These are phyloP conservation scores for Heliconius nattereri DNA, from an alignment of 1,140 invertebrate genomes.

Conservation along the genomic window DNA sequence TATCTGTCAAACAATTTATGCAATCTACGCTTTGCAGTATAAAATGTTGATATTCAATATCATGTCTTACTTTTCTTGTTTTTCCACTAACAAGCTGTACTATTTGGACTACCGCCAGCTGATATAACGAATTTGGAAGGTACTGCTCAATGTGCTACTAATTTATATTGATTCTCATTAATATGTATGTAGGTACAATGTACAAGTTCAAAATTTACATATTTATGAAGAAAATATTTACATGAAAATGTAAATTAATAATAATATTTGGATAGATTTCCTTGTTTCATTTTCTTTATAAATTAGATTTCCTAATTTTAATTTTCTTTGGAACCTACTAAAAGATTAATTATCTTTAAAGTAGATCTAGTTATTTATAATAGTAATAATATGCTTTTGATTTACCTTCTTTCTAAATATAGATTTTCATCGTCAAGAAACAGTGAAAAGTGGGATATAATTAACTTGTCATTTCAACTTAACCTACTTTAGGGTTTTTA, in stretches of 20 bases:
- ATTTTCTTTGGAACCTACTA: too few species aligned
- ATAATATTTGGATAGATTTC: background rate
- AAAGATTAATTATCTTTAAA: too few species aligned
- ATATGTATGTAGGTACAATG: slow-evolving; percentile 16
- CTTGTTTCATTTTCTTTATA: too few species aligned
- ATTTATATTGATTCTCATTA: slow-evolving; percentile 32
- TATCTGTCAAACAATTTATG: slow-evolving; percentile 1
- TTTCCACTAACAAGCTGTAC: slow-evolving; percentile 13
- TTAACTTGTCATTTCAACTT: too few species aligned
- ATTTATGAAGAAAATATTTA: slow-evolving; percentile 1
- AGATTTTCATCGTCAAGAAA: too few species aligned
- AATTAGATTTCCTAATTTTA: too few species aligned
- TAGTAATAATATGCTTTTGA: too few species aligned
- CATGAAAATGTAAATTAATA: background rate
- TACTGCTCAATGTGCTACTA: slow-evolving; percentile 29
- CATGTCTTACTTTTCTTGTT: slow-evolving; percentile 12
- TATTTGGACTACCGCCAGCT: slow-evolving; percentile 38
- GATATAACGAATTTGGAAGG: slow-evolving; percentile 38
- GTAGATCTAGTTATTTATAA: too few species aligned
- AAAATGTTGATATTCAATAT: slow-evolving; percentile 6
- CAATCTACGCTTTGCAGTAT: background rate
- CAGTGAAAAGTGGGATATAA: too few species aligned
- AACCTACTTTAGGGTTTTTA: too few species aligned
- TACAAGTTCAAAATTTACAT: background rate
- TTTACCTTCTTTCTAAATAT: too few species aligned